Conservation (phyloP, 2,888 invertebrate species). For the Drosophila merina region DNA sequence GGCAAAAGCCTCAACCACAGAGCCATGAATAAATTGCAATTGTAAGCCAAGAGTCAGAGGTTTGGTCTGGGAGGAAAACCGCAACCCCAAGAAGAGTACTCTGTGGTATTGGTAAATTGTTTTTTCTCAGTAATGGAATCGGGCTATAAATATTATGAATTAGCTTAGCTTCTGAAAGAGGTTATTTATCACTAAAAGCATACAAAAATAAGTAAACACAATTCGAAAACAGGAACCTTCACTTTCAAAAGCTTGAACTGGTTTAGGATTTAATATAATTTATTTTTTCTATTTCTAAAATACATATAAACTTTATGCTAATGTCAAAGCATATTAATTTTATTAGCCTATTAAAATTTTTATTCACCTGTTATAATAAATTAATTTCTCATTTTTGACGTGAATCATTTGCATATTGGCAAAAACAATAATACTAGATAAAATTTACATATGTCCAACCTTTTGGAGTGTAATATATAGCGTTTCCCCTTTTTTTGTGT, state of each 20-base stretch:
- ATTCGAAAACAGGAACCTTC: conserved; percentile 28
- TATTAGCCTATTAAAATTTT: conserved; percentile 41
- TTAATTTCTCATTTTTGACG: conserved; percentile 29
- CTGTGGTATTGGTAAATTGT: conserved; percentile 18
- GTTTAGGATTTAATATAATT: conserved; percentile 7
- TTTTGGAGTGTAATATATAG: conserved; percentile 61
- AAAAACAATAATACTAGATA: conserved; percentile 23
- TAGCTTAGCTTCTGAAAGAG: conserved; percentile 12
- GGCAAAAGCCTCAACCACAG: conserved; percentile 22
- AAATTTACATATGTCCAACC: conserved; percentile 38
- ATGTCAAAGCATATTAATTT: conserved; percentile 49
- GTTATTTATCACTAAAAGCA: neutral
- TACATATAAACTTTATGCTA: conserved; percentile 28
- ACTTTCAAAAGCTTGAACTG: conserved; percentile 23
- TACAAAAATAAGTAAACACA: neutral
- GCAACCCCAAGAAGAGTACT: conserved; percentile 9
- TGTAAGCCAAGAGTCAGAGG: conserved; percentile 52
- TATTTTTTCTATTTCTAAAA: conserved; percentile 5
- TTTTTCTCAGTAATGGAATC: conserved; percentile 13
- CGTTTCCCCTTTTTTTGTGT: conserved; percentile 19
- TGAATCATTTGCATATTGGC: conserved; percentile 54
- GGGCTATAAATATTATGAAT: conserved; percentile 22
- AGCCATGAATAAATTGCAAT: conserved; percentile 60
- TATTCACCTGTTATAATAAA: conserved; percentile 48
- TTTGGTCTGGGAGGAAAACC: conserved; percentile 10